phyloP scores from a whole-genome alignment of 2,888 invertebrate genomes.

The Epinotia brunnichana region DNA sequence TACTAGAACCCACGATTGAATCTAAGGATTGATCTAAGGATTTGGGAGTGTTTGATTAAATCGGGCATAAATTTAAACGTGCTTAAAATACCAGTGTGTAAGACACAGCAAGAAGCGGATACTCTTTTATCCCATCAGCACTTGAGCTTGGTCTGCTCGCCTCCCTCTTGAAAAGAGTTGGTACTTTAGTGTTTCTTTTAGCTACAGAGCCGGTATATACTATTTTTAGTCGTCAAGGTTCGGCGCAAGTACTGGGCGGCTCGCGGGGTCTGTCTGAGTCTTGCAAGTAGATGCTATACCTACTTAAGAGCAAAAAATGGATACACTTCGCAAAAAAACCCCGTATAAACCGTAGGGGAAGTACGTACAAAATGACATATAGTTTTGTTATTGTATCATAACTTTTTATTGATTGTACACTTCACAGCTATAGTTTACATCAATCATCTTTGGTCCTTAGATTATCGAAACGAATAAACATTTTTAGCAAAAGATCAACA shows the following conservation, averaged over 20 bases:
- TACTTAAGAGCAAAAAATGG: neutral
- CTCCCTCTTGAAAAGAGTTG: slow-evolving; percentile 34
- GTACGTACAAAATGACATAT: too few species aligned
- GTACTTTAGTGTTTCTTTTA: slow-evolving; percentile 27
- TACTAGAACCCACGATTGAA: slow-evolving; percentile 28
- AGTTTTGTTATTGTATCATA: too few species aligned
- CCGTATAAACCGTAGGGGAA: neutral
- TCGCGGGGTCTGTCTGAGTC: slow-evolving; percentile 3
- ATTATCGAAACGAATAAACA: too few species aligned
- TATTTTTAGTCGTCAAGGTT: slow-evolving; percentile 34
- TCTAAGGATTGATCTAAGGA: slow-evolving; percentile 36
- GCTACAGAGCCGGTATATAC: slow-evolving; percentile 29
- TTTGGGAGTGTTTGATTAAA: slow-evolving; percentile 41
- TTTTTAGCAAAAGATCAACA: too few species aligned
- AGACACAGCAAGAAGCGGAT: slow-evolving; percentile 25
- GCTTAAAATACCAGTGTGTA: slow-evolving; percentile 11
- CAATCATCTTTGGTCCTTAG: too few species aligned
- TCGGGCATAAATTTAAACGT: slow-evolving; percentile 34
- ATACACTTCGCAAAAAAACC: neutral
- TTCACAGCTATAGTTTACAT: too few species aligned
- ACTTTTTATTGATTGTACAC: too few species aligned
- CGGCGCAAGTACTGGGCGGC: slow-evolving; percentile 12
- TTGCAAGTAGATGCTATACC: neutral
- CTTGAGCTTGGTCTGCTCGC: slow-evolving; percentile 31
- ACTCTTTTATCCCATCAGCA: slow-evolving; percentile 31